A percentile compares a stretch with the other conserved stretches of the same genome.
phyloP scores from a whole-genome alignment of 1,140 invertebrate species.

The Drepana arcuata region DNA sequence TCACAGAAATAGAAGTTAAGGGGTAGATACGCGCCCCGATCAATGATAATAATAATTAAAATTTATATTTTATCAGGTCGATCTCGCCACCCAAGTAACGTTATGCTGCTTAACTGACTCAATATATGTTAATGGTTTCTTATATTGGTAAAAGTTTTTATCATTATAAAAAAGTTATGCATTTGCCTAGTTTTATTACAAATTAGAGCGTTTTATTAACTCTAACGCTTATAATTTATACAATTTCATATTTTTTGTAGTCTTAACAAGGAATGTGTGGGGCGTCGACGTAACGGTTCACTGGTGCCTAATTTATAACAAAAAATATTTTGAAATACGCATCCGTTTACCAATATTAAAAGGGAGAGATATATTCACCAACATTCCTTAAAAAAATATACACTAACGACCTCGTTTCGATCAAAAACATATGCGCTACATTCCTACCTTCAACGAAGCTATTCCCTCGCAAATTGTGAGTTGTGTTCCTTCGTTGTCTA shows the following conservation, averaged over 20 bases:
- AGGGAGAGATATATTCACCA: neutral
- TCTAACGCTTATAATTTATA: too few relatives aligned
- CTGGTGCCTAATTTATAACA: too few relatives aligned
- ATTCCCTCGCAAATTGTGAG: constrained; percentile 64
- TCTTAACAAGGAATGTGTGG: too few relatives aligned
- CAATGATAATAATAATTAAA: constrained; percentile 57
- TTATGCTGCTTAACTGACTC: constrained; percentile 5
- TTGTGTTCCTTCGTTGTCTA: constrained; percentile 59
- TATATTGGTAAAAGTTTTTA: neutral
- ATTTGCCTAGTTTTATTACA: too few relatives aligned
- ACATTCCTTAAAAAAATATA: neutral
- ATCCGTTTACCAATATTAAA: neutral
- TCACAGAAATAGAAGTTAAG: constrained; percentile 63
- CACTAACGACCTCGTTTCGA: constrained; percentile 25
- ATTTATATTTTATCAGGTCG: constrained; percentile 40
- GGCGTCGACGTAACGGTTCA: too few relatives aligned
- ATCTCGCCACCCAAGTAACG: constrained; percentile 57
- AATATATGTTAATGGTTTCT: neutral
- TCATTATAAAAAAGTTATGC: too few relatives aligned
- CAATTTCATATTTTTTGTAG: too few relatives aligned
- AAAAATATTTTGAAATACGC: too few relatives aligned
- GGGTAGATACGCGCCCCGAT: constrained; percentile 38
- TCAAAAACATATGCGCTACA: constrained; percentile 58
- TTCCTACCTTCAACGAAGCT: constrained; percentile 46
- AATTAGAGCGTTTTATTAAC: too few relatives aligned